Percentiles rank a stretch among this genome's conserved stretches.
phyloP scores from a whole-genome alignment of 2,113 vertebrate genomes.

The Podocnemis expansa region DNA sequence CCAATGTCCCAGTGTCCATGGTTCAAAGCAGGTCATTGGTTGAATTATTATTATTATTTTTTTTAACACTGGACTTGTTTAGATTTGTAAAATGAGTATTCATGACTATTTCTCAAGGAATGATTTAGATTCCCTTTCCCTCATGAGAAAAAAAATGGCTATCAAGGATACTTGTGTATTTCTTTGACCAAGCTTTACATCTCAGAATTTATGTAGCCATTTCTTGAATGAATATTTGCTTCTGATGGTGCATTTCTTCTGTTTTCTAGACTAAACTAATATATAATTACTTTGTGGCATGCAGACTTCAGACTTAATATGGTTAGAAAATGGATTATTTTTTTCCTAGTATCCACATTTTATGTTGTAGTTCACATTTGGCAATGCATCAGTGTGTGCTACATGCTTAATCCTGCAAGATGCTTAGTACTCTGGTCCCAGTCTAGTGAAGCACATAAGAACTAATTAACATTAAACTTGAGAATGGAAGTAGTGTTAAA shows the following conservation, averaged over 20 bases:
- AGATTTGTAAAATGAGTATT: constrained; percentile 50
- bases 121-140: background rate
- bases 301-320: background rate
- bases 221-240: background rate
- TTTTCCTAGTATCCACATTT: background rate
- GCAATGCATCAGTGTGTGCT: background rate
- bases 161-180: background rate
- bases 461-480: too few relatives aligned
- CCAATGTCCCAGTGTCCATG: constrained; percentile 25
- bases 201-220: background rate
- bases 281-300: background rate
- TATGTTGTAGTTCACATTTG: background rate
- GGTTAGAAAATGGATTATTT: background rate
- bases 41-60: constrained; percentile 55
- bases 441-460: background rate
- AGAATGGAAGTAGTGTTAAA: background rate
- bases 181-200: background rate
- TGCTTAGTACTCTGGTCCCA: background rate
- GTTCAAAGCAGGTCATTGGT: constrained; percentile 47
- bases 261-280: too few relatives aligned
- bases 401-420: background rate
- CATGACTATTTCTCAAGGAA: background rate
- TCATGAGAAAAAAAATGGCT: constrained; percentile 12
- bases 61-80: background rate
- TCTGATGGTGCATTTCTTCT: background rate